Evolutionary conservation across 2,113 vertebrate species (phyloP), one percentile per base, ranked within the genome.

Genomic region (Mormyrus lacerda): DNA sequence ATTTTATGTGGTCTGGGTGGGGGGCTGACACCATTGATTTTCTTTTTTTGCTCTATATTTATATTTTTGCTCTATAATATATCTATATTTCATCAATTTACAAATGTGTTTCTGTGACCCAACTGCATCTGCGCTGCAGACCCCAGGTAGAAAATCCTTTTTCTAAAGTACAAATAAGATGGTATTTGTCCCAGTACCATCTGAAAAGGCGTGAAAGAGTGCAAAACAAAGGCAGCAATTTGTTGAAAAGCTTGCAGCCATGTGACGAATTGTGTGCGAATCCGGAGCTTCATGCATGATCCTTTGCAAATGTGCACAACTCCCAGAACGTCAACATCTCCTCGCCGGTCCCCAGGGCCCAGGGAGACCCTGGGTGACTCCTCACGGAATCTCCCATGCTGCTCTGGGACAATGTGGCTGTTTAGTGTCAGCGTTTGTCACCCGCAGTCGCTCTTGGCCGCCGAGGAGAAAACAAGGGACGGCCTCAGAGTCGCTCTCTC

Each of bases 401-500:
- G 65, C 65, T 42, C n/a, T 0, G 48, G 69, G 69, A 48, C 27
- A 73, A 48, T 48, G 48, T 51, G 45, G 15, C 27, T 1, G 17
- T 42, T 82, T 53, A 27, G 24, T 19, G 48, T 1, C 13, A 51
- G 47, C 85, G 65, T n/a, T 82, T 82, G 69, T 88, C 69, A 21
- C 69, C 47, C 88, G 3, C 69, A 19, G 69, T 6, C 88, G 1
- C 47, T 48, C 69, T 88, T 17, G 31, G 48, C 61, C 69, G 8
- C 27, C n/a, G 39, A 6, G 58, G 13, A 27, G 47, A 88, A 24
- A 73, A 88, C 69, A 42, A 48, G 31, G 69, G 69, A 21, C 88
- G 3, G 65, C 48, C 90, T 61, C 51, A 84, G 50, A 19, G 39
- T 50, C 88, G 7, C 90, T 31, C 73, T 21, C 90, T 61, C 90